phyloP scores from a whole-genome alignment of 2,888 invertebrate species.

The Colletes collaris region DNA sequence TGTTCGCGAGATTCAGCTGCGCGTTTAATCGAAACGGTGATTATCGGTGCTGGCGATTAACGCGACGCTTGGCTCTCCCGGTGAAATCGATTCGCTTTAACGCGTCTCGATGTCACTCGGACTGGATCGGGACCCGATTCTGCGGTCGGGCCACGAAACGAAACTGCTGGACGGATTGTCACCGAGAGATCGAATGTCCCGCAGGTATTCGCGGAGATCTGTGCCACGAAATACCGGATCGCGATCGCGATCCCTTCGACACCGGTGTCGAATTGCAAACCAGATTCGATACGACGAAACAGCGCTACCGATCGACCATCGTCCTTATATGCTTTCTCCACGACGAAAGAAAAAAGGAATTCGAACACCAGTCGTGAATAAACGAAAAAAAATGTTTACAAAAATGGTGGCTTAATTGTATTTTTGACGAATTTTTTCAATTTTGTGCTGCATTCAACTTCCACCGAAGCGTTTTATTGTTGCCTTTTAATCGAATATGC shows the following conservation, averaged over 20 bases:
- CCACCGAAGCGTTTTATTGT: no score
- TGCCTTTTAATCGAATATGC: no score
- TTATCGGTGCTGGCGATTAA: slow-evolving; percentile 47
- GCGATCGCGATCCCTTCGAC: neutral
- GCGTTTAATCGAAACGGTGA: slow-evolving; percentile 37
- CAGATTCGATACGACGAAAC: slow-evolving; percentile 4
- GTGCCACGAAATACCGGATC: slow-evolving; percentile 33
- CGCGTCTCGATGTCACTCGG: slow-evolving; percentile 25
- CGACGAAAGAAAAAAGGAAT: no score
- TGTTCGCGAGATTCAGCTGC: slow-evolving; percentile 10
- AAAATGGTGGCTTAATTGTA: no score
- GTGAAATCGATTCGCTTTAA: slow-evolving; percentile 51
- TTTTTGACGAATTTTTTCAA: no score
- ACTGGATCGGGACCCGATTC: slow-evolving; percentile 11
- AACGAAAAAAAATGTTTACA: no score
- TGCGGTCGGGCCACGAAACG: slow-evolving; percentile 44
- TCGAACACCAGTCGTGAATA: no score
- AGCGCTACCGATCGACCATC: neutral
- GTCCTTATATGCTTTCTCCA: neutral
- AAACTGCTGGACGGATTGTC: slow-evolving; percentile 19
- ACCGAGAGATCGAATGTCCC: slow-evolving; percentile 41
- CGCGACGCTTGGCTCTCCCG: slow-evolving; percentile 36
- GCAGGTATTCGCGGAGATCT: slow-evolving; percentile 3
- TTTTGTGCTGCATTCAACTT: no score
- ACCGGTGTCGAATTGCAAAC: slow-evolving; percentile 37